These are phyloP conservation scores for Lordiphosa collinella DNA, from an alignment of 1,140 invertebrate species.

Conservation along the genomic window DNA sequence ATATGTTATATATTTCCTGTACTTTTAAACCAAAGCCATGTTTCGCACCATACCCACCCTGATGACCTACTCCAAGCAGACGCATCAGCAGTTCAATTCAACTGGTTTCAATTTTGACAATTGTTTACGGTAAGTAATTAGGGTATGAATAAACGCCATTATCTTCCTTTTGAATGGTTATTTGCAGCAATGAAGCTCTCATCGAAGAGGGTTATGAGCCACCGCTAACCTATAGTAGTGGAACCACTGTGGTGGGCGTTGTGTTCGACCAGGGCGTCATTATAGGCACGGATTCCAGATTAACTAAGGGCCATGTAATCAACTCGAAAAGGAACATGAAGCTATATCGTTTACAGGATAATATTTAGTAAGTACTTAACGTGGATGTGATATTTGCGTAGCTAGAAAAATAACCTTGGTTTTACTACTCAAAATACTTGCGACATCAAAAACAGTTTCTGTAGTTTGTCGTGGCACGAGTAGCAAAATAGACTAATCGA, in stretches of 20 bases:
- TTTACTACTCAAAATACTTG: too few relatives aligned
- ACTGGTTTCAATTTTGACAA: background rate
- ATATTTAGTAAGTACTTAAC: too few relatives aligned
- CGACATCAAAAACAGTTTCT: too few relatives aligned
- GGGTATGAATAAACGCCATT: background rate
- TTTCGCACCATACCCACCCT: background rate
- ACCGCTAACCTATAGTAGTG: background rate
- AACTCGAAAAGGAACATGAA: background rate
- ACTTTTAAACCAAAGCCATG: background rate
- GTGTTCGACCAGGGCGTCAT: conserved; percentile 9
- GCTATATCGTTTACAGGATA: conserved; percentile 2
- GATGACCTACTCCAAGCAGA: background rate
- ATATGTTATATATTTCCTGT: too few relatives aligned
- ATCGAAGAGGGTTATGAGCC: background rate
- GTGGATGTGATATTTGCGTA: too few relatives aligned
- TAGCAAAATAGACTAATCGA: too few relatives aligned
- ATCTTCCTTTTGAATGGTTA: too few relatives aligned
- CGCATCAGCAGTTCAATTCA: too few relatives aligned
- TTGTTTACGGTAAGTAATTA: background rate
- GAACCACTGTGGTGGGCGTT: conserved; percentile 15
- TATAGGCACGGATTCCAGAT: conserved; percentile 10
- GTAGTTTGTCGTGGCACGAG: too few relatives aligned
- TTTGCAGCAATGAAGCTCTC: background rate
- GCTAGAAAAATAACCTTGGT: too few relatives aligned
- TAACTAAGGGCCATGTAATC: background rate